Evolutionary conservation across 2,797 vertebrate genomes (phyloP), one percentile per base, ranked within the genome.

Genomic region (Syncerus caffer): DNA sequence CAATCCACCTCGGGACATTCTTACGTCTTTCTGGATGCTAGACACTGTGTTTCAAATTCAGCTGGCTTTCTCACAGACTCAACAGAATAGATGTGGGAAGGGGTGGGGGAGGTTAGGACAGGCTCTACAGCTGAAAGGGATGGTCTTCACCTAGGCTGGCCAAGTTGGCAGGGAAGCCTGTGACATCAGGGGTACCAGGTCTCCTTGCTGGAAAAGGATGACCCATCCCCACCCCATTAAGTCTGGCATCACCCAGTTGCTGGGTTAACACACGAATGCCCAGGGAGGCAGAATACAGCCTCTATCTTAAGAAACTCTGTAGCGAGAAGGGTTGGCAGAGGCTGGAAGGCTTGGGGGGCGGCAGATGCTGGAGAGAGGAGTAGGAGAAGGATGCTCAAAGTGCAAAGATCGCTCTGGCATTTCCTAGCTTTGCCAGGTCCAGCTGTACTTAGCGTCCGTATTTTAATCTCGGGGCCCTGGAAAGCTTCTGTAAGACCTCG

Each of bases 61-160:
- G 27, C 60, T 1, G 2, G 29, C 31, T 57, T 50, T 38, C 78
- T 60, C 90, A 42, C 11, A 57, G 60, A 62, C 57, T n/a, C 34
- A 38, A 47, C 3, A 31, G 47, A 74, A 55, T 13, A 79, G 23
- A 3, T 38, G 31, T 8, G 8, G 34, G 31, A 31, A 55, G 27
- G 38, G 27, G 0, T 4, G 0, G 29, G n/a, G 5, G 27, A 13
- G 1, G 15, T 38, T 45, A 34, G 57, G 34, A 31, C 5, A 60
- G 45, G 19, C 25, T 47, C n/a, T 29, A 14, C 8, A 62, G 34
- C n/a, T 17, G 45, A 74, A 27, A 79, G 2, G 71, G 45, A 34
- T 12, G 19, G 21, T 62, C 29, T 80, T 62, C 10, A 25, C 45
- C 29, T n/a, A 21, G 50, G 67, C 80, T 19, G 50, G 71, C 51